Percentiles rank a stretch among this genome's conserved stretches.
phyloP scores from a whole-genome alignment of 2,113 vertebrate genomes.

The Ictalurus punctatus region DNA sequence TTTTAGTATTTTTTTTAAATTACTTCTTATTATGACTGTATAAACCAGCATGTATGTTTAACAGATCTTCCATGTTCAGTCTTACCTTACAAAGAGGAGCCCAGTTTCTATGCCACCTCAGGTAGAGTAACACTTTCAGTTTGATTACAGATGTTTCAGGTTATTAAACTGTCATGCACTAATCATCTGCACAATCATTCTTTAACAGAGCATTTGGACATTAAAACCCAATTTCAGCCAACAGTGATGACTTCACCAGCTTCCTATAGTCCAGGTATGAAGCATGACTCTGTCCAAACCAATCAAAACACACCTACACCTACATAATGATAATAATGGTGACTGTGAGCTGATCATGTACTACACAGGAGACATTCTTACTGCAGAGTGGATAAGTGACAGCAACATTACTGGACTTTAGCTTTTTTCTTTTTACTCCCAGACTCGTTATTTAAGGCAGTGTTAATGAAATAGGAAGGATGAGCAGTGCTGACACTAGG shows the following conservation, averaged over 20 bases:
- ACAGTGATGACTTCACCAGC: conserved; percentile 61
- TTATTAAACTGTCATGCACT: neutral
- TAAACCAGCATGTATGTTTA: conserved; percentile 31
- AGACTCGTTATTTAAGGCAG: neutral
- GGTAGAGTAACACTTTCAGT: conserved; percentile 56
- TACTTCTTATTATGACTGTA: neutral
- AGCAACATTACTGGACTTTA: neutral
- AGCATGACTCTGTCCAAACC: neutral
- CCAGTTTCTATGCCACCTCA: conserved; percentile 62
- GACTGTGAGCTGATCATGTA: neutral
- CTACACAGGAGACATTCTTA: neutral
- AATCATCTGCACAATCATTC: neutral
- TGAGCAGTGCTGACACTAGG: conserved; percentile 21
- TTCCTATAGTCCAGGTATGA: conserved; percentile 68
- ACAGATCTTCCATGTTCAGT: conserved; percentile 68
- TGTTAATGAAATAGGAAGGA: conserved; percentile 27
- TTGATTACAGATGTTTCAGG: neutral
- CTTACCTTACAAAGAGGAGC: conserved; percentile 63
- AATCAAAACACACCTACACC: neutral
- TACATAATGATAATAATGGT: neutral
- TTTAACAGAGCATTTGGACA: conserved; percentile 66
- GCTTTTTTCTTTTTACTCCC: neutral
- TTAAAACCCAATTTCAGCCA: conserved; percentile 52
- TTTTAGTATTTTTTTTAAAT: neutral
- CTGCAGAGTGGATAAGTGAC: neutral